Percentiles rank a stretch among this genome's conserved stretches.
Conservation (phyloP, 2,888 invertebrate species). For the Psylliodes chrysocephalus region DNA sequence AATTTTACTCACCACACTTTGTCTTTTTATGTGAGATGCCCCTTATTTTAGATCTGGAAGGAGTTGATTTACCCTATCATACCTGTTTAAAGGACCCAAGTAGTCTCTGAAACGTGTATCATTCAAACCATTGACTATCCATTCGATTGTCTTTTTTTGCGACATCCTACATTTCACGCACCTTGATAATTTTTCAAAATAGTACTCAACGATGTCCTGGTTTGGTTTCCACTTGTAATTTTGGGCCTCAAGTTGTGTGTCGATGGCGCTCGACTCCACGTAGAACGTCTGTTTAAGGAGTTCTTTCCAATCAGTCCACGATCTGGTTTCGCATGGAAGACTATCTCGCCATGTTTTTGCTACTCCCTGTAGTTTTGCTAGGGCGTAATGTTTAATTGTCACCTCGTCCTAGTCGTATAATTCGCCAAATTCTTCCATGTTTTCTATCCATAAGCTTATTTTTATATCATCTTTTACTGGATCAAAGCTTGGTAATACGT, state of each 20-base stretch:
- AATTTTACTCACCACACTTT: no score
- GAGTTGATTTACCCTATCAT: slow-evolving; percentile 38
- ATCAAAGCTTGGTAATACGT: slow-evolving; percentile 5
- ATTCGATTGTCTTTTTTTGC: slow-evolving; percentile 38
- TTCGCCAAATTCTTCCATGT: slow-evolving; percentile 46
- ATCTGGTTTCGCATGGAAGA: slow-evolving; percentile 12
- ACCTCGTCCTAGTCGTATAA: no score
- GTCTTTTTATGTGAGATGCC: not conserved
- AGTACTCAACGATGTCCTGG: not conserved
- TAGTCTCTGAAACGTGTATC: slow-evolving; percentile 35
- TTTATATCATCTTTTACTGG: slow-evolving; percentile 19
- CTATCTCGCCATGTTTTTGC: slow-evolving; percentile 47
- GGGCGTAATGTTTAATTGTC: no score
- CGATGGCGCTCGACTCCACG: not conserved
- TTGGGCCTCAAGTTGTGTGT: not conserved
- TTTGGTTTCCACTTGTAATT: not conserved
- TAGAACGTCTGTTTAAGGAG: not conserved
- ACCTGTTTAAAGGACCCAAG: slow-evolving; percentile 42
- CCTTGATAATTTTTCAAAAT: slow-evolving; percentile 42
- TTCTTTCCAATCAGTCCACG: not conserved
- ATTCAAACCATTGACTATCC: slow-evolving; percentile 42
- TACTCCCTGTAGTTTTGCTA: slow-evolving; percentile 44
- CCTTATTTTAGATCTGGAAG: slow-evolving; percentile 13
- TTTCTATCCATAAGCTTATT: slow-evolving; percentile 41
- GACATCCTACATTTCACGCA: slow-evolving; percentile 45